Evolutionary conservation across 1,140 invertebrate species (phyloP).

Genomic region (Leptonema lineaticorne): DNA sequence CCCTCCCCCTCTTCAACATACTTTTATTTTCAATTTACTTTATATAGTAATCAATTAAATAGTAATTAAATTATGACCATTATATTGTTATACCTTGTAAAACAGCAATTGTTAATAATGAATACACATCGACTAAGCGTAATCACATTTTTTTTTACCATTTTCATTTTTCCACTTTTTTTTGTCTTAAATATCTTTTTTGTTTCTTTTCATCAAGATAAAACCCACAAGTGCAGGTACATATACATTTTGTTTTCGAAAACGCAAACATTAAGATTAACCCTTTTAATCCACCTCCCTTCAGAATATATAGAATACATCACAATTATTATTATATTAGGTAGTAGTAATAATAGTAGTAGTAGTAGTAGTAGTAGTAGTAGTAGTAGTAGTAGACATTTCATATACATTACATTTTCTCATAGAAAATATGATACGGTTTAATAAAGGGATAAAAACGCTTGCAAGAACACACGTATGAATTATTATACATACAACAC

Average conservation of each 20-base stretch:
- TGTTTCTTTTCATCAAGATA: slow-evolving; percentile 1
- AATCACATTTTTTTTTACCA: slow-evolving; percentile 37
- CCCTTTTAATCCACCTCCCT: slow-evolving; percentile 20
- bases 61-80: slow-evolving; percentile 30
- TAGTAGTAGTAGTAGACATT: slow-evolving; percentile 6
- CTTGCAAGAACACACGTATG: neutral
- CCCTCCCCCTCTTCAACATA: slow-evolving; percentile 1
- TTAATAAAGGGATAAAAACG: neutral
- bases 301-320: slow-evolving; percentile 18
- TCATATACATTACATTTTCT: slow-evolving; percentile 10
- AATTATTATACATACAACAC: neutral
- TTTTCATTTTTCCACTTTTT: slow-evolving; percentile 36
- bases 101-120: slow-evolving; percentile 39
- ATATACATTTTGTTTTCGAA: neutral
- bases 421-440: slow-evolving; percentile 4
- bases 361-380: no score
- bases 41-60: slow-evolving; percentile 22
- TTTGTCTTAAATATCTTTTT: slow-evolving; percentile 25
- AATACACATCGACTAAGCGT: slow-evolving; percentile 40
- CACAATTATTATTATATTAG: slow-evolving; percentile 24
- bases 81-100: slow-evolving; percentile 38
- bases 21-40: neutral
- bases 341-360: no score
- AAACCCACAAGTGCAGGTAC: slow-evolving; percentile 17
- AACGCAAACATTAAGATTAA: slow-evolving; percentile 16